Evolutionary conservation across 2,888 invertebrate genomes (phyloP), one percentile per base, ranked within the genome.

Genomic region (Heteromyza rotundicornis): DNA sequence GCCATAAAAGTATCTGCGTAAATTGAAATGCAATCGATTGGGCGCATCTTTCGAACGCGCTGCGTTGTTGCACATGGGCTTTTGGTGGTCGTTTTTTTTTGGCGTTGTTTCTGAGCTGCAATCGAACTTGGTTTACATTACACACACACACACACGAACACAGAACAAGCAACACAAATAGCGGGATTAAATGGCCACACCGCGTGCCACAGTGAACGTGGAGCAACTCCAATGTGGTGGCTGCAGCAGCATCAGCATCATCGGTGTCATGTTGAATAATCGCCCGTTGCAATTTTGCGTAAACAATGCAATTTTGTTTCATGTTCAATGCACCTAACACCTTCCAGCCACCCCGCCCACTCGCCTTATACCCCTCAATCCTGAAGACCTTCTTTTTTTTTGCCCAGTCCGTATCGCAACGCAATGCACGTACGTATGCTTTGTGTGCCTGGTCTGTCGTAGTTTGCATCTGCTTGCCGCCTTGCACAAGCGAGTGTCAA

Each of bases 11-110:
- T 20, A 47, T 2, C 47, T 47, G 2, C 8, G 47, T 47, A 47
- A 47, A 47, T 47, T 47, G 47, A 47, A 47, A 47, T 20, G 47
- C 47, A 17, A 20, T 47, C 47, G 47, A 47, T 47, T 47, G 47
- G n/a, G n/a, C 17, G 47, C 14, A 20, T 19, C 47, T 47, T 47
- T 17, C 14, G 19, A 47, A 20, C 19, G 19, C 20, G 5, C 7
- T 47, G 17, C 47, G 40, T n/a, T 40, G 12, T n/a, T 47, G 47
- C 47, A n/a, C n/a, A n/a, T n/a, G n/a, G n/a, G 5, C n/a, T n/a
- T n/a, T 27, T 40, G 40, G 40, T 27, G 36, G 58, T 40, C 49
- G 47, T 20, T 27, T 27, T 27, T 27, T 5, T 27, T 27, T 36
- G 24, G 35, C 32, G 49, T 57, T 55, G 40, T 40, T 40, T 7